Evolutionary conservation across 2,888 invertebrate species (phyloP).

Genomic region (Entomobrya proxima): DNA sequence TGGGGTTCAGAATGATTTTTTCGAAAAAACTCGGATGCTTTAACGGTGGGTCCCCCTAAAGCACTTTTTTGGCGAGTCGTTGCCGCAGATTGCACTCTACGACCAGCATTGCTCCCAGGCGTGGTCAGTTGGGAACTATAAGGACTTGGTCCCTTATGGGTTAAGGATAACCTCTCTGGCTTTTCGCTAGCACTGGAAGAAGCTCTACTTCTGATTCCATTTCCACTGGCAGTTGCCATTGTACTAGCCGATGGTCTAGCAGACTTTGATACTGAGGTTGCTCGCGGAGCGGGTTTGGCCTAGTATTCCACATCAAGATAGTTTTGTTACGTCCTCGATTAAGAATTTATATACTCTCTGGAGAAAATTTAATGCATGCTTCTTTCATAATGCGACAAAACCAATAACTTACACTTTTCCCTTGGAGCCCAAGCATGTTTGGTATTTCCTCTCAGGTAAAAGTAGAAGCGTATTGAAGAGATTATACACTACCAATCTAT

Average conservation of each 20-base stretch:
- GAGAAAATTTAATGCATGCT: background rate
- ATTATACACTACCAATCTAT: background rate
- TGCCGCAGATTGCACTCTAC: slow-evolving; percentile 53
- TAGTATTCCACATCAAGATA: background rate
- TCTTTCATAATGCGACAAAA: slow-evolving; percentile 18
- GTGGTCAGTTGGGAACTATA: slow-evolving; percentile 26
- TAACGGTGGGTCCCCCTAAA: slow-evolving; percentile 46
- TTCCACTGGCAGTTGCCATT: slow-evolving; percentile 35
- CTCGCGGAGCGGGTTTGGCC: slow-evolving; percentile 54
- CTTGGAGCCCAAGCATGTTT: slow-evolving; percentile 48
- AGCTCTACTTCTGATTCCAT: slow-evolving; percentile 31
- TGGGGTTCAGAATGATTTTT: slow-evolving; percentile 59
- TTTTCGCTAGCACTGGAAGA: slow-evolving; percentile 38
- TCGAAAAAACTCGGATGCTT: slow-evolving; percentile 56
- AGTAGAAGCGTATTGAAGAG: background rate
- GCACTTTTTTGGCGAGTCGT: slow-evolving; percentile 28
- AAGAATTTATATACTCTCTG: background rate
- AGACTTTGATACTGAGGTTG: slow-evolving; percentile 46
- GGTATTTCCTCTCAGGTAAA: background rate
- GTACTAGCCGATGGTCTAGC: slow-evolving; percentile 17
- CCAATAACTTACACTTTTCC: slow-evolving; percentile 52
- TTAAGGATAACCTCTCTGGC: slow-evolving; percentile 43
- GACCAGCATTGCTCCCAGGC: background rate
- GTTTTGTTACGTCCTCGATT: background rate
- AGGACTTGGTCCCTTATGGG: slow-evolving; percentile 34